Conservation (phyloP, 2,113 vertebrate species). For the Leptosomus discolor region DNA sequence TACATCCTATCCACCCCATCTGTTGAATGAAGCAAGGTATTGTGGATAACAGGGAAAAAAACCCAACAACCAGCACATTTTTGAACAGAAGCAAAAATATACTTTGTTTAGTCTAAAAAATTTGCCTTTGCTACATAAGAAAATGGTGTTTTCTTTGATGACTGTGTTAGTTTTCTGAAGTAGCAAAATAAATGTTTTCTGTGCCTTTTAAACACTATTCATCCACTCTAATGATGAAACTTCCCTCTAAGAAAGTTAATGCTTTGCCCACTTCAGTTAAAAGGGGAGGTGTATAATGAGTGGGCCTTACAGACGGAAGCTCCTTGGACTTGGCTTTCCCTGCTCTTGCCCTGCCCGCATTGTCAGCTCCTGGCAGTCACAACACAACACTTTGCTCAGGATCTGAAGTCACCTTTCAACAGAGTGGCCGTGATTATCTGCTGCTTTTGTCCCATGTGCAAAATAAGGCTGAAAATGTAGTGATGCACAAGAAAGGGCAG, state of each 20-base stretch:
- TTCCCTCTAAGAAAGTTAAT: not conserved
- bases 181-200: not conserved
- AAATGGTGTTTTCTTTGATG: not conserved
- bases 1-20: not conserved
- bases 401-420: not conserved
- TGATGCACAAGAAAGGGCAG: not conserved
- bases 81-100: not conserved
- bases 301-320: not conserved
- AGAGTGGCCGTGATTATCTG: not conserved
- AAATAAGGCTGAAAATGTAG: not conserved
- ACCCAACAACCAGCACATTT: not conserved
- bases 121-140: not conserved
- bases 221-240: not conserved
- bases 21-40: not conserved
- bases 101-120: not conserved
- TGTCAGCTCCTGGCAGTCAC: not conserved
- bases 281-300: not conserved
- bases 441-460: not conserved
- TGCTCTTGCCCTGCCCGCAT: not conserved
- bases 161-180: not conserved
- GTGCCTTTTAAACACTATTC: not conserved
- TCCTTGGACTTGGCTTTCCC: not conserved
- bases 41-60: not conserved
- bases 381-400: not conserved
- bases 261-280: not conserved